Conservation (phyloP, 2,888 invertebrate genomes). For the Bellardia pandia region DNA sequence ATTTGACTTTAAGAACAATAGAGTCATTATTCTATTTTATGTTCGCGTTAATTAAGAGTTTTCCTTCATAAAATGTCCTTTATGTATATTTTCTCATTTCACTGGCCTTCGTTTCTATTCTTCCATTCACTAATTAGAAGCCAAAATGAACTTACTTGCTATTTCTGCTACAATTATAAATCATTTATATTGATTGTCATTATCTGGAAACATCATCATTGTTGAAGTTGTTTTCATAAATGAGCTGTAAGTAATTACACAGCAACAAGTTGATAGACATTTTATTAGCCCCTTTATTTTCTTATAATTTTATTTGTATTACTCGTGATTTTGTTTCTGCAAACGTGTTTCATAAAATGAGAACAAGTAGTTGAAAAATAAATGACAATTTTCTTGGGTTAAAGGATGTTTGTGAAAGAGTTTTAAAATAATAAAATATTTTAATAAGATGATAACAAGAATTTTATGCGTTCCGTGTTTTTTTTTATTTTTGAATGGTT, state of each 20-base stretch:
- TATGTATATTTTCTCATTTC: slow-evolving; percentile 8
- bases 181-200: slow-evolving; percentile 63
- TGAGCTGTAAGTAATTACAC: slow-evolving; percentile 67
- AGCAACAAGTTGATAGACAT: slow-evolving; percentile 51
- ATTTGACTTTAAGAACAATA: slow-evolving; percentile 51
- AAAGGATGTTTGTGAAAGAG: neutral
- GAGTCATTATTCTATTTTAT: slow-evolving; percentile 39
- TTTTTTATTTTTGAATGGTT: too few species aligned
- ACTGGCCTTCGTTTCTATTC: neutral
- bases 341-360: neutral
- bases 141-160: slow-evolving; percentile 26
- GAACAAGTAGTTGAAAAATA: neutral
- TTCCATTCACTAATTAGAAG: neutral
- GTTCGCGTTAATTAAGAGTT: slow-evolving; percentile 76
- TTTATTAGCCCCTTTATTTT: neutral
- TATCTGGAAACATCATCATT: slow-evolving; percentile 70
- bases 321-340: neutral
- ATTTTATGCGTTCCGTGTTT: too few species aligned
- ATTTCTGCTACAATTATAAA: slow-evolving; percentile 52
- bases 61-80: slow-evolving; percentile 73
- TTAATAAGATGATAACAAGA: too few species aligned
- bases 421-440: too few species aligned
- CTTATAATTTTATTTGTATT: neutral
- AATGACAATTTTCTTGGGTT: neutral
- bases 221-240: slow-evolving; percentile 62